These are phyloP conservation scores for Petrocephalus microphthalmus DNA, from an alignment of 2,113 vertebrate genomes.

Conservation along the genomic window DNA sequence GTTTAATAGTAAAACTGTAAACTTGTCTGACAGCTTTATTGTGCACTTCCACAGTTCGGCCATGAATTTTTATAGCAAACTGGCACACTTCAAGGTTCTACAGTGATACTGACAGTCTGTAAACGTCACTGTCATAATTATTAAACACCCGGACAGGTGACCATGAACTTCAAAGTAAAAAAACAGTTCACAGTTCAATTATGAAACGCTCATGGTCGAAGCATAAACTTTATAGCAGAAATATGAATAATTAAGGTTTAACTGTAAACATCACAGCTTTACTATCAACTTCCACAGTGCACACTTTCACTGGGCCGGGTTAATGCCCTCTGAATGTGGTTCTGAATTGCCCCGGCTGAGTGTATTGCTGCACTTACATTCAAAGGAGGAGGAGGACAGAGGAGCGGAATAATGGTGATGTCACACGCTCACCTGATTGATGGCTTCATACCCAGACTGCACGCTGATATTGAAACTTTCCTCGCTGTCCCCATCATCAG, in stretches of 20 bases:
- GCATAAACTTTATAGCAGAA: not conserved
- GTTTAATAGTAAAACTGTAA: not conserved
- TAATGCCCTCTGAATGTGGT: not conserved
- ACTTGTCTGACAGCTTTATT: not conserved
- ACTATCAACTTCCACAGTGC: not conserved
- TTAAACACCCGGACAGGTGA: not conserved
- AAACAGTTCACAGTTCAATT: not conserved
- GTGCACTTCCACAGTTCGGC: not conserved
- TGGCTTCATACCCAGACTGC: constrained; percentile 93
- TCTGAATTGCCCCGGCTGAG: not conserved
- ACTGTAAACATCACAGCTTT: not conserved
- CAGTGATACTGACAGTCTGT: not conserved
- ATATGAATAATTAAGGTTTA: not conserved
- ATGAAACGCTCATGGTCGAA: not conserved
- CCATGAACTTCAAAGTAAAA: not conserved
- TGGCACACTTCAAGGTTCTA: not conserved
- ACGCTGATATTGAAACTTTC: constrained; percentile 97
- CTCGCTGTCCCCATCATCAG: constrained; percentile 95
- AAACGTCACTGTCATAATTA: not conserved
- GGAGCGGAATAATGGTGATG: not conserved
- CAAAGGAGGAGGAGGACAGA: not conserved
- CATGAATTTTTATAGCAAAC: not conserved
- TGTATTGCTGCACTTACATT: not conserved
- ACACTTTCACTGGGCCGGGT: not conserved
- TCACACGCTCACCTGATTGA: constrained; percentile 77